Base-by-base conservation (phyloP, 2,113 vertebrate species). In the Hyla sarda region DNA sequence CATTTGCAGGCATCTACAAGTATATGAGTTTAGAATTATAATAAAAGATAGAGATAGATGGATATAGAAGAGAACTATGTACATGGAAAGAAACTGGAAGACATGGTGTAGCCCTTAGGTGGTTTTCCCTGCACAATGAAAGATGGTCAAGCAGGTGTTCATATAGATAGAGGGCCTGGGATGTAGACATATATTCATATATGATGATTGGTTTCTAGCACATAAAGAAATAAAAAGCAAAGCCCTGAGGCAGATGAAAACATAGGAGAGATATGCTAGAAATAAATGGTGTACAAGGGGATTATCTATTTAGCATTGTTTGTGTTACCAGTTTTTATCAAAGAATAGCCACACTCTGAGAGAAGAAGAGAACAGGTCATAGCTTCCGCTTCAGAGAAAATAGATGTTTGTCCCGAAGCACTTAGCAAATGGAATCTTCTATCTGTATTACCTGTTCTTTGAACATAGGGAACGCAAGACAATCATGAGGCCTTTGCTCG, bases 341-440 rank as follows among this genome's bases (percentile, higher is more conserved):
- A 37, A 78, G n/a, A 45, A 47, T 65, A 76, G 62, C 71, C 14
- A 56, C 47, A 14, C 52, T 62, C 14, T 83, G 11, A 76, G 41
- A 58, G 65, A 73, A 41, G 52, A 74, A 16, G 5, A 8, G 56
- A 60, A 54, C 52, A 28, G 52, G 54, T 76, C 58, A 52, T n/a
- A 69, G 28, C 83, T 65, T 17, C 56, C 54, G 47, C 73, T 41
- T 60, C 16, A 16, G 16, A 54, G 47, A 50, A 62, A 79, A 85
- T 34, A 85, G 60, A 85, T 78, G 23, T 50, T 78, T 34, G 65
- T 78, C 83, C 74, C 71, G 2, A n/a, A 30, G 58, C 72, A 67
- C 9, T 17, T 85, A 69, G 54, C 19, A 85, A 77, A 85, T 78
- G 54, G 74, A 85, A 77, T 41, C 21, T 41, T 85, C 30, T 41